Percentiles rank a stretch among this genome's conserved stretches.
phyloP scores from a whole-genome alignment of 2,113 vertebrate species.

The Mugil cephalus region DNA sequence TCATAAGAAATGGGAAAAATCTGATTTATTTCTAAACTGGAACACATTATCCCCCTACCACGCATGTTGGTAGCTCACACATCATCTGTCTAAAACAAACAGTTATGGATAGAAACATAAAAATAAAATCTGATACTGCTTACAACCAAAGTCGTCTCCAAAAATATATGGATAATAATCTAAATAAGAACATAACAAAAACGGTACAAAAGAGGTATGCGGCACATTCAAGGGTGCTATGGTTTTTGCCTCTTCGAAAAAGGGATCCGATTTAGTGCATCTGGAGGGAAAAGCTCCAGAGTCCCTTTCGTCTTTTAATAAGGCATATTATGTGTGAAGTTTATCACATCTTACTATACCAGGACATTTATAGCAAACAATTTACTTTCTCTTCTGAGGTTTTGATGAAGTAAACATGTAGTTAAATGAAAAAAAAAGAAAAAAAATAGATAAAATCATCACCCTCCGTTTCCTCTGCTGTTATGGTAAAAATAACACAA shows the following conservation, averaged over 20 bases:
- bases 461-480: slow-evolving; percentile 2
- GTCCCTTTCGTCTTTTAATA: slow-evolving; percentile 65
- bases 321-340: slow-evolving; percentile 78
- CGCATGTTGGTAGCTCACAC: slow-evolving; percentile 50
- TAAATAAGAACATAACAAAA: slow-evolving; percentile 61
- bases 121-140: slow-evolving; percentile 67
- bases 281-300: slow-evolving; percentile 44
- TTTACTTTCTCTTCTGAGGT: neutral
- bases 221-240: slow-evolving; percentile 56
- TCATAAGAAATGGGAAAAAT: slow-evolving; percentile 59
- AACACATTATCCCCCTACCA: slow-evolving; percentile 57
- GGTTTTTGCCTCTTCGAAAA: slow-evolving; percentile 37
- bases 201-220: slow-evolving; percentile 68
- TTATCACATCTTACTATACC: slow-evolving; percentile 67
- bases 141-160: slow-evolving; percentile 45
- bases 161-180: slow-evolving; percentile 73
- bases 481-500: slow-evolving; percentile 31
- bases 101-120: slow-evolving; percentile 64
- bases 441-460: slow-evolving; percentile 10
- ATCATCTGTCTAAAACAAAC: slow-evolving; percentile 39
- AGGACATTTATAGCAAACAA: slow-evolving; percentile 36
- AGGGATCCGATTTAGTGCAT: slow-evolving; percentile 65
- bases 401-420: slow-evolving; percentile 23
- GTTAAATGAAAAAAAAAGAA: slow-evolving; percentile 32
- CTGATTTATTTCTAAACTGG: slow-evolving; percentile 72